These are phyloP conservation scores for Epinephelus coioides DNA, from an alignment of 2,797 vertebrate genomes.

Conservation along the genomic window DNA sequence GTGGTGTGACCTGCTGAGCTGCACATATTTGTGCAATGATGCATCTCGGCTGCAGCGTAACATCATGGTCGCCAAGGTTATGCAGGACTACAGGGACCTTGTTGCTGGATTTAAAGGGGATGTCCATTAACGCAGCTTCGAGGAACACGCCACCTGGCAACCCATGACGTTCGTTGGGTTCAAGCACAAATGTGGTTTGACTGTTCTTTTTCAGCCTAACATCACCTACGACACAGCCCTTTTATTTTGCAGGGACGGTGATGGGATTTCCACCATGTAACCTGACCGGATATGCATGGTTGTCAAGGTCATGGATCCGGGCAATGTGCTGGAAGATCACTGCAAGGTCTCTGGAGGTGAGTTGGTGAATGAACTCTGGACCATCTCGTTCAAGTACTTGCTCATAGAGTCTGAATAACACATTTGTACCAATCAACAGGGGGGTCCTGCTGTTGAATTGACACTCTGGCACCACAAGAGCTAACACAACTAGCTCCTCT, in stretches of 20 bases:
- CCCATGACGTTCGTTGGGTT: not conserved
- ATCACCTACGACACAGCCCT: not conserved
- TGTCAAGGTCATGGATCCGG: not conserved
- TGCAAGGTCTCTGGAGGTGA: not conserved
- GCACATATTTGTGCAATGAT: constrained; percentile 21
- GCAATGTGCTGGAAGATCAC: constrained; percentile 24
- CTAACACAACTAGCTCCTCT: constrained; percentile 8
- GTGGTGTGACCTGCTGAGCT: constrained; percentile 15
- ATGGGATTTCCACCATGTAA: constrained; percentile 1
- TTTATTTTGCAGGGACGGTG: constrained; percentile 23
- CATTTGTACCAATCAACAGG: constrained; percentile 38
- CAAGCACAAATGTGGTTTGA: constrained; percentile 29
- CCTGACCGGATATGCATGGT: not conserved
- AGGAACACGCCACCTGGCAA: not conserved
- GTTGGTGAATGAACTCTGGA: not conserved
- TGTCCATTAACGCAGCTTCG: constrained; percentile 22
- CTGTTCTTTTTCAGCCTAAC: not conserved
- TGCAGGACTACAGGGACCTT: constrained; percentile 18
- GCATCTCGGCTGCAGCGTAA: constrained; percentile 12
- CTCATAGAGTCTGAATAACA: constrained; percentile 3
- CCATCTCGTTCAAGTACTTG: constrained; percentile 4
- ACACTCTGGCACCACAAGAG: constrained; percentile 34
- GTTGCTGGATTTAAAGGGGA: constrained; percentile 1
- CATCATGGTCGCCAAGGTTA: constrained; percentile 8
- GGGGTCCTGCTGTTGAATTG: constrained; percentile 10